These are phyloP conservation scores for Pandemis corylana DNA, from an alignment of 2,888 invertebrate species.

Conservation along the genomic window DNA sequence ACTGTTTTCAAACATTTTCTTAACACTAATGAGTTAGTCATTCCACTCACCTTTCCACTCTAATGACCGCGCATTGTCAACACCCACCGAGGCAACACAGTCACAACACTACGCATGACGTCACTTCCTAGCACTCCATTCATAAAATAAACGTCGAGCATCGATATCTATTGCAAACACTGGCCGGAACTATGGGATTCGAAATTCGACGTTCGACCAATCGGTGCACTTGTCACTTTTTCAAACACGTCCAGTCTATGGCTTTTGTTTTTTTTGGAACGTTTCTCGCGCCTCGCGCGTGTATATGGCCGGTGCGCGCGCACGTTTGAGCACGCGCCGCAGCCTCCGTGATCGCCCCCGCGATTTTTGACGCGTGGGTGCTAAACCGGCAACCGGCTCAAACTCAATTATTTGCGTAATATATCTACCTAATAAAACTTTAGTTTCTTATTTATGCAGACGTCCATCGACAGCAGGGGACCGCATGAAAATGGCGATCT, in stretches of 20 bases:
- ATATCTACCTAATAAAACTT: constrained; percentile 68
- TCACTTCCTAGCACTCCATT: constrained; percentile 82
- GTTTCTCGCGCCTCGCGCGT: constrained; percentile 63
- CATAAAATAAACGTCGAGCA: constrained; percentile 65
- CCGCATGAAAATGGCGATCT: constrained; percentile 80
- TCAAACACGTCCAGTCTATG: constrained; percentile 48
- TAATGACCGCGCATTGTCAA: constrained; percentile 82
- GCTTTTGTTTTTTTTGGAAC: constrained; percentile 54
- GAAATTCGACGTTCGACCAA: constrained; percentile 49
- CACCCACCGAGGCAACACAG: constrained; percentile 66
- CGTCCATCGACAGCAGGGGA: constrained; percentile 78
- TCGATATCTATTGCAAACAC: constrained; percentile 60
- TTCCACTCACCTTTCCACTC: constrained; percentile 79
- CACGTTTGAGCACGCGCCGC: constrained; percentile 78
- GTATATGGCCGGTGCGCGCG: constrained; percentile 76
- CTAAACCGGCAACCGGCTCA: constrained; percentile 66
- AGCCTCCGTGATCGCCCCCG: constrained; percentile 81
- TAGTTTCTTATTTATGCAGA: constrained; percentile 47
- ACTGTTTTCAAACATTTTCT: constrained; percentile 58
- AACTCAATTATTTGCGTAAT: constrained; percentile 80
- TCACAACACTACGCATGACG: constrained; percentile 83
- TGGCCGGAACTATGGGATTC: constrained; percentile 51
- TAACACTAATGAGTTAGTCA: constrained; percentile 61
- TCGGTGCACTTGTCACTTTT: constrained; percentile 46
- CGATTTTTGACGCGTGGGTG: constrained; percentile 80